Conservation (phyloP, 1,140 invertebrate species). For the Drosophila azteca region DNA sequence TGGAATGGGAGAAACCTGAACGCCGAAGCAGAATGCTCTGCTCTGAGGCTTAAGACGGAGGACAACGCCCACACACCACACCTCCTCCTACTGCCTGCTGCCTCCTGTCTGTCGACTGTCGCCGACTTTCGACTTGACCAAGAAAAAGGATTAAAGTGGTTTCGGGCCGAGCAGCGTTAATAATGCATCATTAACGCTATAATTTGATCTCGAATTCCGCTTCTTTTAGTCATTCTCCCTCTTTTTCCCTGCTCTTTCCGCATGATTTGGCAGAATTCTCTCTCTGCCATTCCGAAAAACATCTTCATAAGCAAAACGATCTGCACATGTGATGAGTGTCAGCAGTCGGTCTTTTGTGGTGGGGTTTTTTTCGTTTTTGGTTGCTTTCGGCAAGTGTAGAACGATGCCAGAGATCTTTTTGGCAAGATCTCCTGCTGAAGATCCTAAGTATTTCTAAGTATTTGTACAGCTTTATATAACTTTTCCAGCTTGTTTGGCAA, state of each 20-base stretch:
- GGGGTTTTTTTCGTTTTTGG: no score
- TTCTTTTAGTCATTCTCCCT: slow-evolving; percentile 18
- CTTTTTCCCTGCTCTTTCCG: neutral
- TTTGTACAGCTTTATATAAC: no score
- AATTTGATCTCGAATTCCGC: slow-evolving; percentile 66
- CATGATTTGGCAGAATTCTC: slow-evolving; percentile 71
- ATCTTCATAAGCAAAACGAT: slow-evolving; percentile 34
- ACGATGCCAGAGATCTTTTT: no score
- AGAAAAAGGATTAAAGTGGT: slow-evolving; percentile 69
- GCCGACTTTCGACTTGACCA: slow-evolving; percentile 52
- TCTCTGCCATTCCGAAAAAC: slow-evolving; percentile 9
- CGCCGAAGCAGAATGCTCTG: no score
- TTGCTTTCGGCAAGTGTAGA: no score
- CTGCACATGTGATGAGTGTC: slow-evolving; percentile 3
- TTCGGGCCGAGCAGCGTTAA: slow-evolving; percentile 77
- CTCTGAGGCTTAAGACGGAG: slow-evolving; percentile 48
- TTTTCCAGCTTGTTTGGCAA: no score
- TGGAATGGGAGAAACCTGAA: no score
- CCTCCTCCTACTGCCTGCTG: neutral
- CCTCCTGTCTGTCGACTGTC: slow-evolving; percentile 1
- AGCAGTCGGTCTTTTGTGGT: no score
- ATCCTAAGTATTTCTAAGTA: no score
- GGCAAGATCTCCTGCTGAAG: no score
- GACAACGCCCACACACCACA: slow-evolving; percentile 46
- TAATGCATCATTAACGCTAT: slow-evolving; percentile 84